Evolutionary conservation across 2,888 invertebrate species (phyloP).

Genomic region (Drosophila demipolita): DNA sequence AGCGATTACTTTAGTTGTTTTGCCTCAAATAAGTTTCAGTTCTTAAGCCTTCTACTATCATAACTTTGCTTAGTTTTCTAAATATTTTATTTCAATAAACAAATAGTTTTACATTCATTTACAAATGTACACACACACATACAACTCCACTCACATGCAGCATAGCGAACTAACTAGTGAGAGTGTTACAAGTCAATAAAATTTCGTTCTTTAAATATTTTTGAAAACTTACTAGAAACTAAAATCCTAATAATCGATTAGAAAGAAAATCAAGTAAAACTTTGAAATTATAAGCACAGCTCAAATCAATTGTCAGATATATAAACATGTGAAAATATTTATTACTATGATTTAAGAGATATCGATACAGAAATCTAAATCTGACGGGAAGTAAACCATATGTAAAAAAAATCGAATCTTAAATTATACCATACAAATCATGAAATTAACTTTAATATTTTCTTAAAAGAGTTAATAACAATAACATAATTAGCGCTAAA

Average conservation of each 20-base stretch:
- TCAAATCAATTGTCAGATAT: not conserved
- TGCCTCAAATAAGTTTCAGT: slow-evolving; percentile 11
- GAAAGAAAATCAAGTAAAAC: not conserved
- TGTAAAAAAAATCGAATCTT: not conserved
- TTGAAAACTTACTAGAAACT: not conserved
- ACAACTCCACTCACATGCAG: slow-evolving; percentile 3
- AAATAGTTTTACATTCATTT: slow-evolving; percentile 35
- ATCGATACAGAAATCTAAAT: not conserved
- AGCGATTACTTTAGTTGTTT: slow-evolving; percentile 18
- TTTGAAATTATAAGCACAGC: not conserved
- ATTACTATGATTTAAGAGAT: not conserved
- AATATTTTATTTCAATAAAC: slow-evolving; percentile 27
- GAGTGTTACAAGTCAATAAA: not conserved
- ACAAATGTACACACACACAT: not conserved
- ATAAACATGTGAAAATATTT: not conserved
- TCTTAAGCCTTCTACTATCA: slow-evolving; percentile 15
- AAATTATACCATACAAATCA: not conserved
- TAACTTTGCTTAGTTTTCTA: slow-evolving; percentile 17
- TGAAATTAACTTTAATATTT: not conserved
- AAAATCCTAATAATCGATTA: not conserved
- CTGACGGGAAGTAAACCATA: not conserved
- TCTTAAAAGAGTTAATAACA: not conserved
- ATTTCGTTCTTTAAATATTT: not conserved
- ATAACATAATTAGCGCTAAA: not conserved
- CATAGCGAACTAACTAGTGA: not conserved